Evolutionary conservation across 2,113 vertebrate genomes (phyloP), one percentile per base, ranked within the genome.

Genomic region (Hemichromis elongatus): DNA sequence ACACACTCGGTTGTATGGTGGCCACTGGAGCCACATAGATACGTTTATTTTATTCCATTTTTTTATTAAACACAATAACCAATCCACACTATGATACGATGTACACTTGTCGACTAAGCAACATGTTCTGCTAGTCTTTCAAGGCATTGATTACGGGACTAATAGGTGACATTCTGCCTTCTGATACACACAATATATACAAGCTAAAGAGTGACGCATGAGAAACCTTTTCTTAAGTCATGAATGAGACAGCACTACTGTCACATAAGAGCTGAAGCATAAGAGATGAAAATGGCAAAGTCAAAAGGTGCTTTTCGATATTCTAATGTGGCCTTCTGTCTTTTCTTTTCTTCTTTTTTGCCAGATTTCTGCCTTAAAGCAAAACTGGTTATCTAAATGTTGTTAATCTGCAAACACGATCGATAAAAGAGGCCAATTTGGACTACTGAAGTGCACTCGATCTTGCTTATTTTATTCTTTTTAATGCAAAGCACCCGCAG

Each of bases 11-110:
- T 83, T 79, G 87, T 92, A 93, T 2, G 84, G 91, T 90, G 87
- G 85, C 91, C 86, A 55, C 78, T 79, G 53, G 26, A 78, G 89
- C 92, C 94, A 94, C 91, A 86, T 80, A 92, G 88, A 92, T 61
- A 84, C 87, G 86, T 90, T 94, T 91, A 91, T 95, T 95, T 90
- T 54, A 79, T 89, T 90, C 16, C 55, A 6, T 80, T 88, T 92
- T 93, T 92, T 92, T 94, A 95, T 86, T 95, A 95, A 95, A 95
- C 95, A 95, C 95, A 94, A 90, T 92, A 93, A 89, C 90, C 47
- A 86, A 94, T 90, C 80, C 94, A 95, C 94, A 92, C 86, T 83
- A 94, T 94, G 88, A 91, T 91, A 93, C 50, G 90, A 94, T 91
- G 90, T 81, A 93, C 90, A 94, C 86, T 86, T 93, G 90, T 81